Evolutionary conservation across 35 echinoderm and acorn worm genomes (phyloP).

Genomic region (Strongylocentrotus purpuratus): DNA sequence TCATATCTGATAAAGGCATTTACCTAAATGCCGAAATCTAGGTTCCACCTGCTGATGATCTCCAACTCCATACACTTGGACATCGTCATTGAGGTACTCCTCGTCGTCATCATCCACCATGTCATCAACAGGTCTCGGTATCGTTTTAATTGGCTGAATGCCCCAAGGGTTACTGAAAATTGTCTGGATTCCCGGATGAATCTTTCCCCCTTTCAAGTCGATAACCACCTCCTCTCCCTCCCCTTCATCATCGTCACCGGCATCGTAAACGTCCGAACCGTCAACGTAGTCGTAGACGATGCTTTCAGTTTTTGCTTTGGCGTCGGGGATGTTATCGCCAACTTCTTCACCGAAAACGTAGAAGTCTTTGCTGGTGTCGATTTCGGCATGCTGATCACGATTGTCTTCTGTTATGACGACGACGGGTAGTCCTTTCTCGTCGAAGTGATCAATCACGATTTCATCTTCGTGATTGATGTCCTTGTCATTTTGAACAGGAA

Average conservation of each 20-base stretch:
- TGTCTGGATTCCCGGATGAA: neutral
- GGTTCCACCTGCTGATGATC: neutral
- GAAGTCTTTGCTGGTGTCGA: conserved; percentile 30
- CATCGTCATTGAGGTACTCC: conserved; percentile 16
- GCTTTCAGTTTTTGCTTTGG: neutral
- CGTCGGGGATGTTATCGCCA: neutral
- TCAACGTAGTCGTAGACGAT: conserved; percentile 15
- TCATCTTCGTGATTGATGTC: neutral
- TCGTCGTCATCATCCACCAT: neutral
- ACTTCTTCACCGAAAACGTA: conserved; percentile 21
- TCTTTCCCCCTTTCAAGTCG: neutral
- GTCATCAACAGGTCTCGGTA: neutral
- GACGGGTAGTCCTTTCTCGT: neutral
- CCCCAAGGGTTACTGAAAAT: conserved; percentile 12
- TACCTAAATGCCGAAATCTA: neutral
- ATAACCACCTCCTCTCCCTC: neutral
- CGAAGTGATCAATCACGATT: conserved; percentile 18
- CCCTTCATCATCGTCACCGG: neutral
- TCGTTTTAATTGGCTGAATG: neutral
- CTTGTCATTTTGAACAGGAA: neutral
- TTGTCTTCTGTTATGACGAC: conserved; percentile 41
- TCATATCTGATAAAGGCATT: neutral
- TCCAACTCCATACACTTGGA: conserved; percentile 9
- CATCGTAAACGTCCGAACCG: neutral
- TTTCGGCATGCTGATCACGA: neutral